A percentile compares a stretch with the other conserved stretches of the same genome.
Conservation (phyloP, 2,113 vertebrate genomes). For the Mobula birostris region DNA sequence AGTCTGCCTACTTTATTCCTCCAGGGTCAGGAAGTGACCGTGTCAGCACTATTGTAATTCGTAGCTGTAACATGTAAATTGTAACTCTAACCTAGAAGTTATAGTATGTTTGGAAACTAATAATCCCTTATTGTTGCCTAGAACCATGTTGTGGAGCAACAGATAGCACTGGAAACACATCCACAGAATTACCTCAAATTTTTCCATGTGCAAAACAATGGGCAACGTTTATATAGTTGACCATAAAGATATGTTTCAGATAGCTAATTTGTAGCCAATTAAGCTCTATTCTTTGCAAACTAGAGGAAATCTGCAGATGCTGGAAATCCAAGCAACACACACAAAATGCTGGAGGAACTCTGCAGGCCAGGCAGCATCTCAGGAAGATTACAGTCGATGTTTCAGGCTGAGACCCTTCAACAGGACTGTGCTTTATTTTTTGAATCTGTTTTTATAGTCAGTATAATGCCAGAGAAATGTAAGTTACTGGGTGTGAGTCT, state of each 20-base stretch:
- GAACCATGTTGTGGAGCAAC: not conserved
- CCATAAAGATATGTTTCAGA: not conserved
- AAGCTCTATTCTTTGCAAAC: not conserved
- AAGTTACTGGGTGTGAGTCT: not conserved
- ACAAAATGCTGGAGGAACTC: too few species aligned
- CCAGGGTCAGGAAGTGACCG: constrained; percentile 12
- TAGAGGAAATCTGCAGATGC: too few species aligned
- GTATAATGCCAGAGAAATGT: not conserved
- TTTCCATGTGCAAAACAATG: not conserved
- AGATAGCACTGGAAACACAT: not conserved
- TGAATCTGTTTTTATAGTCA: not conserved
- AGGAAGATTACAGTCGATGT: too few species aligned
- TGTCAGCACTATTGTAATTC: constrained; percentile 17
- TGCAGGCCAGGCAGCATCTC: too few species aligned
- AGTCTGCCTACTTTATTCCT: constrained; percentile 29
- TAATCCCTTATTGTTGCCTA: constrained; percentile 6
- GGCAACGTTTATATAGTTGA: not conserved
- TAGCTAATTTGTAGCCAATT: not conserved
- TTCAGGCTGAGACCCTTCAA: too few species aligned
- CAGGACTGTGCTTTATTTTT: not conserved
- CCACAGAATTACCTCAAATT: not conserved
- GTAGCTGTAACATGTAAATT: constrained; percentile 33
- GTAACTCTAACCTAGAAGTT: constrained; percentile 29
- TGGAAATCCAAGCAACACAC: too few species aligned
- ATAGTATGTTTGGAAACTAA: not conserved